phyloP scores from a whole-genome alignment of 2,113 vertebrate genomes.

The Chauna torquata region DNA sequence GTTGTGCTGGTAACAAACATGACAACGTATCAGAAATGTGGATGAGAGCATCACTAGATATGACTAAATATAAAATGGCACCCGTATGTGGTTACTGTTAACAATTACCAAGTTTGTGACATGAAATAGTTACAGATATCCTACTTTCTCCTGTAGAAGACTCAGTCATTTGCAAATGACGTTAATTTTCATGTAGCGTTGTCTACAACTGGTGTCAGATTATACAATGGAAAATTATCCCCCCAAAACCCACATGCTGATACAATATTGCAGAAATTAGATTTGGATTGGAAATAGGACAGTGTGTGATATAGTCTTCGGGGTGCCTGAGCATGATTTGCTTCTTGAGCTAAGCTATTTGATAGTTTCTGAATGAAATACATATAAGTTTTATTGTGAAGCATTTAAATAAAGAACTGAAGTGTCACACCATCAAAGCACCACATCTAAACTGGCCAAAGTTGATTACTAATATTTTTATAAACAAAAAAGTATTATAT shows the following conservation, averaged over 20 bases:
- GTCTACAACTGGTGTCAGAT: neutral
- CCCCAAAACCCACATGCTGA: neutral
- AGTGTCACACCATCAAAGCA: neutral
- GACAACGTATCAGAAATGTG: neutral
- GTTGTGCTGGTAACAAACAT: neutral
- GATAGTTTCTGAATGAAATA: neutral
- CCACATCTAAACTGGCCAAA: neutral
- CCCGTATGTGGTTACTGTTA: neutral
- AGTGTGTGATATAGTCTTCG: neutral
- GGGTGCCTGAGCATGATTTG: neutral
- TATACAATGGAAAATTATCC: neutral
- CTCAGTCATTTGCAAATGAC: neutral
- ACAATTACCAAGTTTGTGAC: neutral
- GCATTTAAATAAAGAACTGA: neutral
- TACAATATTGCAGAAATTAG: neutral
- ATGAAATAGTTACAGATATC: neutral
- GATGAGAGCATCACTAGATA: neutral
- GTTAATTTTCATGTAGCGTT: neutral
- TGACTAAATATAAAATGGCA: neutral
- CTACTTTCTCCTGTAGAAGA: neutral
- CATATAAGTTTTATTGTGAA: neutral
- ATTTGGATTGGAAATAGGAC: neutral
- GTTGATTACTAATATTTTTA: neutral
- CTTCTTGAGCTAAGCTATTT: neutral
- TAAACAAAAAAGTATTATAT: too few species aligned